Conservation (phyloP, 2,113 vertebrate genomes). For the Phaethornis superciliosus region DNA sequence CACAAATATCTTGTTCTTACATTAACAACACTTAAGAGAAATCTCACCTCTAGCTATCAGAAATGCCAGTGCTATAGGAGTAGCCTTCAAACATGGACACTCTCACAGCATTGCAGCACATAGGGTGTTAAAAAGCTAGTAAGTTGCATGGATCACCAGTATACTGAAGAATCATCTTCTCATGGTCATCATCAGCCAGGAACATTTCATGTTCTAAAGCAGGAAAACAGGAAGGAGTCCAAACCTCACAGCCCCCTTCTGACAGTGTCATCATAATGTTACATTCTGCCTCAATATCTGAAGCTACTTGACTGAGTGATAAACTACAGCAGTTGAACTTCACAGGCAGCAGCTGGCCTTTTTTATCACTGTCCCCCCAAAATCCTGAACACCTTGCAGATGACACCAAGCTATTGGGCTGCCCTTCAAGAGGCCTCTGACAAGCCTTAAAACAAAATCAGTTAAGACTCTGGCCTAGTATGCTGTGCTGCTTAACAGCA, state of each 20-base stretch:
- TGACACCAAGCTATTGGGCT: background rate
- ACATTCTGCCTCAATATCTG: background rate
- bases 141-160: background rate
- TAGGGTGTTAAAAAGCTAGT: background rate
- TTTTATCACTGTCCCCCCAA: background rate
- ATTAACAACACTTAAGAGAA: background rate
- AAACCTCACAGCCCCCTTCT: background rate
- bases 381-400: background rate
- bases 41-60: background rate
- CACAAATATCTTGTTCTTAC: background rate
- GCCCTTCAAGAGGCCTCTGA: background rate
- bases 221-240: background rate
- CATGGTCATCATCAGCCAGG: background rate
- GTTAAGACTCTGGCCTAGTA: background rate
- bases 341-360: background rate
- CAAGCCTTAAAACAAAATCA: background rate
- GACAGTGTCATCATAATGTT: background rate
- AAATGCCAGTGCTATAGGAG: background rate
- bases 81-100: background rate
- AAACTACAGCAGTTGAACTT: background rate
- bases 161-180: background rate
- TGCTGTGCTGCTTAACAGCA: background rate
- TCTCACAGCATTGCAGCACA: background rate
- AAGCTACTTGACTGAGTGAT: background rate
- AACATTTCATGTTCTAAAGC: background rate